Evolutionary conservation across 2,888 invertebrate species (phyloP), one percentile per base, ranked within the genome.

Genomic region (Adelognathus sp.): DNA sequence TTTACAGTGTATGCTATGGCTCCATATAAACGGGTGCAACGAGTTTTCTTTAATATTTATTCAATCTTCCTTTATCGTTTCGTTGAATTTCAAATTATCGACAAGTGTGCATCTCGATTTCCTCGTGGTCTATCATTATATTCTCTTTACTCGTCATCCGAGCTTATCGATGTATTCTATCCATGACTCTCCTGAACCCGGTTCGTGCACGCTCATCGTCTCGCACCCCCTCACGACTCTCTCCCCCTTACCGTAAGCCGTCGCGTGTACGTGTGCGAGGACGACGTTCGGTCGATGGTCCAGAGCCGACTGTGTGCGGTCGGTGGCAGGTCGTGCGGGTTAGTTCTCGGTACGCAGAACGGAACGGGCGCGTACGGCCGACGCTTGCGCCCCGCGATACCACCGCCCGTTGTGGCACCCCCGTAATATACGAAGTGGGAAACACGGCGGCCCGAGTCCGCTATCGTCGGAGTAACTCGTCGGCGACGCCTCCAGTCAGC

Each of bases 241-340:
- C 54, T 39, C 41, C 27, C 52, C 29, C 41, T 54, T 63, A 44
- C 61, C 44, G 58, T 58, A 50, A 63, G 18, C 58, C 63, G 73
- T 69, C 58, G 60, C 58, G 60, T 52, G 46, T 63, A 73, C 50
- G 70, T 80, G 72, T 50, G 56, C 44, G 41, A 31, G 58, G 76
- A 66, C 73, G 44, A 56, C 56, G 67, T 76, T 74, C 72, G 87
- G 86, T 87, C 86, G 88, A 88, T 89, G 88, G 87, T 87, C 85
- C 85, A 88, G 84, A 87, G 87, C 85, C 85, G 86, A 90, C 90
- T 88, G 88, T 86, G 83, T 66, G 81, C n/a, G n/a, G 79, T 75
- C 79, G 74, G n/a, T 72, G 76, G 58, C 72, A 77, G 74, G 74
- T 61, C 70, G 77, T n/a, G n/a, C 73, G 81, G 80, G 79, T 69